A percentile compares a stretch with the other conserved stretches of the same genome.
Evolutionary conservation across 2,888 invertebrate genomes (phyloP).

Genomic region (Ormyrus rosae): DNA sequence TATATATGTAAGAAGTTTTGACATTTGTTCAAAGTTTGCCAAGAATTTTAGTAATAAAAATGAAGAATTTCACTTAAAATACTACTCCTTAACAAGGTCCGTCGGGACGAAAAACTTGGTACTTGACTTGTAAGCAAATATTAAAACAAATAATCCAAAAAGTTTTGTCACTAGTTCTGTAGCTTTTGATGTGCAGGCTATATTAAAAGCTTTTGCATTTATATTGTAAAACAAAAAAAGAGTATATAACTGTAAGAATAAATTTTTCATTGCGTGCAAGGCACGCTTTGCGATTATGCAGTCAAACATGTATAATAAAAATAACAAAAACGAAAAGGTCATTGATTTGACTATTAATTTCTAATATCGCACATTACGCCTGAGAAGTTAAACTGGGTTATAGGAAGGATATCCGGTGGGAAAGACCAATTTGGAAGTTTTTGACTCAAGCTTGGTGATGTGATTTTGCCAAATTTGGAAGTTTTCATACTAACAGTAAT

Average conservation of each 20-base stretch:
- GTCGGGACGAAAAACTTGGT: conserved; percentile 4
- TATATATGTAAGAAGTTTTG: background rate
- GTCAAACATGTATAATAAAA: conserved; percentile 10
- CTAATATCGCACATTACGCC: conserved; percentile 10
- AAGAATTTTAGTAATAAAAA: background rate
- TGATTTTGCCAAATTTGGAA: background rate
- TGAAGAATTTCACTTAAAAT: conserved; percentile 6
- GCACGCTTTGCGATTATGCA: conserved; percentile 5
- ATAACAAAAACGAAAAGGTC: background rate
- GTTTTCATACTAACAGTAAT: background rate
- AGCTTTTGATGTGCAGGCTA: conserved; percentile 52
- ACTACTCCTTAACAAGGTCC: conserved; percentile 14
- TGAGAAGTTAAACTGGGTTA: conserved; percentile 18
- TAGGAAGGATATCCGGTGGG: background rate
- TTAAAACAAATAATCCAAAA: conserved; percentile 21
- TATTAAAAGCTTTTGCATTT: conserved; percentile 51
- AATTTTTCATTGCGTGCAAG: conserved; percentile 17
- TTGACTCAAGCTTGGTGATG: conserved; percentile 24
- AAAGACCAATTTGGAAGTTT: conserved; percentile 9
- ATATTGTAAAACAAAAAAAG: conserved; percentile 19
- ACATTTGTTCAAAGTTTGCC: background rate
- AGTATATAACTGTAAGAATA: background rate
- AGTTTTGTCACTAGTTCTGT: conserved; percentile 25
- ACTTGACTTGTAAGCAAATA: background rate
- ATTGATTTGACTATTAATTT: conserved; percentile 8